Base-by-base conservation (phyloP, 2,113 vertebrate species). In the Leptodactylus fuscus region DNA sequence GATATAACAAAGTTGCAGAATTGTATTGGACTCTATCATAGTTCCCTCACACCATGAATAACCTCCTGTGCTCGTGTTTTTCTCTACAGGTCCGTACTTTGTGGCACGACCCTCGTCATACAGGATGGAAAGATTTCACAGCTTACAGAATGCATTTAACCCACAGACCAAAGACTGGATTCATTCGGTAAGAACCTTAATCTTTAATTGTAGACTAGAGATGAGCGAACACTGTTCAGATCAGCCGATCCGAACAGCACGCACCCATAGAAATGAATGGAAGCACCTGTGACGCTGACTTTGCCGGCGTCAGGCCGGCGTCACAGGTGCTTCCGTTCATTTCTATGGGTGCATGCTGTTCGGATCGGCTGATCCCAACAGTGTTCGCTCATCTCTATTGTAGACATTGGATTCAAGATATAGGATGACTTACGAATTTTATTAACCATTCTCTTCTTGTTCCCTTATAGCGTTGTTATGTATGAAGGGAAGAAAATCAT, bases 401-500 rank as follows among this genome's bases (percentile, higher is more conserved):
- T n/a, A n/a, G n/a, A n/a, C n/a, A n/a, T n/a, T n/a, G n/a, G n/a
- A n/a, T n/a, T 32, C 0, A 0, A 24, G 5, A 22, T n/a, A 4
- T n/a, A 8, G 27, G 38, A 11, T n/a, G 16, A n/a, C 6, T n/a
- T n/a, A n/a, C n/a, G n/a, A n/a, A 53, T 51, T 29, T 3, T n/a
- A n/a, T 7, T 75, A 18, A 75, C 24, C 13, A 18, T 20, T 8
- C 51, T 88, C 79, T 76, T 27, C 5, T 78, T 81, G 5, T 13
- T 87, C 34, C 71, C 87, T 38, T 62, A 27, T 84, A 99, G 98
- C 90, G 97, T 99, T 89, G 94, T 99, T 87, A 99, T 99, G 97
- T 97, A 96, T 16, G 98, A 99, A 93, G 97, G 97, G 75, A 99
- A 98, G 93, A 99, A 96, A 92, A 96, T 99, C 86, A 99, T 99